A percentile compares a stretch with the other conserved stretches of the same genome.
These are phyloP conservation scores for Pachypsylla venusta DNA, from an alignment of 1,140 invertebrate species.

Conservation along the genomic window DNA sequence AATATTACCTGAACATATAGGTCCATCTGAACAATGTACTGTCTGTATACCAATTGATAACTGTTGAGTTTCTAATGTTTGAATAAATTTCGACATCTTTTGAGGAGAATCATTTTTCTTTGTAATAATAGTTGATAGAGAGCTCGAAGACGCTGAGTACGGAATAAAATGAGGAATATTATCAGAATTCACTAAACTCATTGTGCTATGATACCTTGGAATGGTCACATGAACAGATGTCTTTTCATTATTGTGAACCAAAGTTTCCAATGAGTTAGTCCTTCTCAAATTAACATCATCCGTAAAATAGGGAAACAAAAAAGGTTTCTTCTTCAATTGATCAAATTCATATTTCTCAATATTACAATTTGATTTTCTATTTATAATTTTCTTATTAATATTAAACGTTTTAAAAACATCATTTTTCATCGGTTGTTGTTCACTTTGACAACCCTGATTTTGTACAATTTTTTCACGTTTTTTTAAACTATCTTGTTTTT, in stretches of 20 bases:
- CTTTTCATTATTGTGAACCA: neutral
- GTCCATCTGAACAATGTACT: neutral
- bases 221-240: neutral
- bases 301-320: neutral
- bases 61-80: neutral
- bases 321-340: no score
- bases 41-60: neutral
- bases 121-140: neutral
- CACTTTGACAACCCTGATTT: no score
- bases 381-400: no score
- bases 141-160: neutral
- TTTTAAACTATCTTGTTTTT: no score
- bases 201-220: neutral
- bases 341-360: no score
- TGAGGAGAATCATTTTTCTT: neutral
- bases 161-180: no score
- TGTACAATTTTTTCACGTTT: no score
- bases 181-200: neutral
- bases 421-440: no score
- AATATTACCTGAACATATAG: slow-evolving; percentile 1
- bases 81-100: neutral
- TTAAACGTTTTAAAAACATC: no score
- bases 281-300: neutral
- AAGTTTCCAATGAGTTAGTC: neutral
- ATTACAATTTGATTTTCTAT: no score